Conservation (phyloP, 1,140 invertebrate species). For the Trigoniulus corallinus region DNA sequence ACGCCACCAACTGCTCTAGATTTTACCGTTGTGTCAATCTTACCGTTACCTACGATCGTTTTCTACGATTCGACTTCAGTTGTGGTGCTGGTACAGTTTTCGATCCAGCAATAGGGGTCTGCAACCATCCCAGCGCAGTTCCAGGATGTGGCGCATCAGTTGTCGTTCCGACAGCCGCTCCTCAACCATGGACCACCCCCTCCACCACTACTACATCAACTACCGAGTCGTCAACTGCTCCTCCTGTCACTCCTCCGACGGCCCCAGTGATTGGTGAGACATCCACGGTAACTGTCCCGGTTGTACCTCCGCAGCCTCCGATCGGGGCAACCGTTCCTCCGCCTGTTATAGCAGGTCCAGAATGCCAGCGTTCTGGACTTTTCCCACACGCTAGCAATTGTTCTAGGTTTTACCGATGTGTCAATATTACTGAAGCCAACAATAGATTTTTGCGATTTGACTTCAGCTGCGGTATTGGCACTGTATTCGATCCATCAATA, state of each 20-base stretch:
- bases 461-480: background rate
- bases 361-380: background rate
- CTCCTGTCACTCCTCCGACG: background rate
- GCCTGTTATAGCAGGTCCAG: background rate
- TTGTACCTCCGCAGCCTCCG: background rate
- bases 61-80: background rate
- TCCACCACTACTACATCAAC: background rate
- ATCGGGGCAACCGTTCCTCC: background rate
- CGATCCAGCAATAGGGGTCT: background rate
- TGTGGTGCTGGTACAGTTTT: background rate
- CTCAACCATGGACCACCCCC: no score
- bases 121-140: background rate
- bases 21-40: slow-evolving; percentile 1
- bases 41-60: background rate
- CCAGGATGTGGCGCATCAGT: background rate
- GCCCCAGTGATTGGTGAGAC: background rate
- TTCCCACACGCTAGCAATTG: background rate
- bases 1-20: background rate
- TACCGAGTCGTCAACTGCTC: background rate
- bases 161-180: background rate
- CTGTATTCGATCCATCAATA: background rate
- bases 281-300: background rate
- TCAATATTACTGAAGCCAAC: background rate
- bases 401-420: background rate
- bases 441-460: background rate